phyloP scores from a whole-genome alignment of 2,888 invertebrate genomes.

The Stomorhina lunata region DNA sequence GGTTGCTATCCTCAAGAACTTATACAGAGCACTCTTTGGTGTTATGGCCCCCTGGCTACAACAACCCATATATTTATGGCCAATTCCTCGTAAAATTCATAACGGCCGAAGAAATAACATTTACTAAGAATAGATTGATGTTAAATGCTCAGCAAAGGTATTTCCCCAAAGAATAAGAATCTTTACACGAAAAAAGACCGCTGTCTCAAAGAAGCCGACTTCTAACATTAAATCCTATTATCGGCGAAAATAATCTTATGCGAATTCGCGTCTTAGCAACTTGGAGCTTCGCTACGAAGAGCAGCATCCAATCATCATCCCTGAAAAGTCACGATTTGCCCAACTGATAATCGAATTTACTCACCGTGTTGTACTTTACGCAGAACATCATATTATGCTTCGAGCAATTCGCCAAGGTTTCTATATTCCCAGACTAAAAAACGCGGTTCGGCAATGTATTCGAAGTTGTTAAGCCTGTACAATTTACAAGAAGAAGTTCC shows the following conservation, averaged over 20 bases:
- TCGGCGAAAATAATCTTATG: constrained; percentile 13
- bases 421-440: constrained; percentile 33
- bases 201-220: background rate
- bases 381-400: constrained; percentile 39
- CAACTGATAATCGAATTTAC: constrained; percentile 25
- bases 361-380: constrained; percentile 46
- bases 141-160: background rate
- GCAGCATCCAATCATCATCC: constrained; percentile 35
- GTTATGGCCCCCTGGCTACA: constrained; percentile 6
- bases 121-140: background rate
- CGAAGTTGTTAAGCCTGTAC: constrained; percentile 36
- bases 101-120: background rate
- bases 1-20: background rate
- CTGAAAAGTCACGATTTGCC: constrained; percentile 3
- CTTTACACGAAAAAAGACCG: background rate
- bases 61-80: background rate
- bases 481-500: constrained; percentile 21
- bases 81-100: background rate
- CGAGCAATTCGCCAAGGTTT: constrained; percentile 17
- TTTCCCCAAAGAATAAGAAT: background rate
- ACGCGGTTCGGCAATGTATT: constrained; percentile 22
- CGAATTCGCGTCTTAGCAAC: constrained; percentile 24
- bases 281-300: constrained; percentile 8
- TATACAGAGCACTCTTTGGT: background rate
- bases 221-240: constrained; percentile 29